Base-by-base conservation (phyloP, 2,113 vertebrate species). In the Toxotes chatareus region DNA sequence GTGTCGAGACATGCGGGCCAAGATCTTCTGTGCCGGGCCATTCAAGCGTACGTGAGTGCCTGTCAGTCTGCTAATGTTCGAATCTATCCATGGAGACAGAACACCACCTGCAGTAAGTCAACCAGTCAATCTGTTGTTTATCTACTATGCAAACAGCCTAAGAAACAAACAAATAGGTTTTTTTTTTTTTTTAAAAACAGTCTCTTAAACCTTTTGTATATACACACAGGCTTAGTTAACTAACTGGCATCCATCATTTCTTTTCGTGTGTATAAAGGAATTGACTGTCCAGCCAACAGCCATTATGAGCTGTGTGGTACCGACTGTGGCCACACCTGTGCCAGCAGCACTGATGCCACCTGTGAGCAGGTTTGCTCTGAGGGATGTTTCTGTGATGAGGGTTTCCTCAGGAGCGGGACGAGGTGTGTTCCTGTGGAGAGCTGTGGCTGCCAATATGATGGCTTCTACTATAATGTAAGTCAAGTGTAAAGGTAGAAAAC, bases 361-460 rank as follows among this genome's bases (percentile, higher is more conserved):
- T 92, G 89, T 71, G 86, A 86, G 9, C 80, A 21, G 2, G 64
- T 59, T 32, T 95, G 96, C 62, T 81, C 91, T 0, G 93, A 96
- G 83, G 93, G 94, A 65, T 94, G 94, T 55, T 91, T 92, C 86
- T 96, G 94, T 42, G 11, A 94, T 6, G 73, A 92, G 0, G 92
- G 93, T 4, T 96, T 94, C 3, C 13, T 79, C 13, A 85, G 90
- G 63, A 96, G 96, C 2, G 87, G 94, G 0, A 65, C 89, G 0
- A 70, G 42, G 0, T 96, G 96, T 3, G 92, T 97, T 2, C 92
- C 94, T 4, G 0, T 47, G 1, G 87, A 93, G n/a, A 80, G 32
- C 1, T 96, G 96, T 5, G 95, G 96, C 1, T 97, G 96, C 67
- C 82, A 76, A 4, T 75, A 94, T 4, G 10, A 87, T 0, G 93